These are phyloP conservation scores for Petrocephalus zakoni DNA, from an alignment of 2,113 vertebrate species.

Conservation along the genomic window DNA sequence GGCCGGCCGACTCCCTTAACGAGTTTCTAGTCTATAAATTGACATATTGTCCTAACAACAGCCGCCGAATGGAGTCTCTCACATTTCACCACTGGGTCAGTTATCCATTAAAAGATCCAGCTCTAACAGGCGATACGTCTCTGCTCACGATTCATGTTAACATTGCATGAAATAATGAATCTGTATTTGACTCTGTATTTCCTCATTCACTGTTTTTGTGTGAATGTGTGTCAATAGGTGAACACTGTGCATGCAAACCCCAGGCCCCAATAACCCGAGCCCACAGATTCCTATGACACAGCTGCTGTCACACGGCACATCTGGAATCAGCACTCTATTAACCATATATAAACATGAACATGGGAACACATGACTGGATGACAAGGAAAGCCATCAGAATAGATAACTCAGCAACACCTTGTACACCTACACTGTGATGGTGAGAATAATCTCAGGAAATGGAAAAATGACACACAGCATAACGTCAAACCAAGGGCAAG, in stretches of 20 bases:
- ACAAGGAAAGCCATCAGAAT: neutral
- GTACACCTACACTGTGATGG: neutral
- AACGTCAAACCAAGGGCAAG: neutral
- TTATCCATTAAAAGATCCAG: neutral
- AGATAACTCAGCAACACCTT: neutral
- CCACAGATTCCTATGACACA: neutral
- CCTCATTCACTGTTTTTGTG: neutral
- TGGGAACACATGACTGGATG: constrained; percentile 7
- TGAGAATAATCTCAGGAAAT: neutral
- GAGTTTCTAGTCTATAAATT: neutral
- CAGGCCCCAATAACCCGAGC: constrained; percentile 1
- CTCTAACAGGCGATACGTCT: neutral
- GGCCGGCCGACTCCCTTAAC: neutral
- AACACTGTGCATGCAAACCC: neutral
- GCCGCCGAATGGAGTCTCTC: neutral
- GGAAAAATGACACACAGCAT: neutral
- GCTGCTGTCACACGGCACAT: constrained; percentile 27
- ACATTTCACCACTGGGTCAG: neutral
- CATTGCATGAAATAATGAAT: neutral
- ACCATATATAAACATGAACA: constrained; percentile 7
- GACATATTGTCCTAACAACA: neutral
- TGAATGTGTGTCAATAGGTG: neutral
- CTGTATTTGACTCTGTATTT: neutral
- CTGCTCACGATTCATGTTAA: neutral
- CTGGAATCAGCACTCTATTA: constrained; percentile 29